Percentiles rank a stretch among this genome's conserved stretches.
Evolutionary conservation across 2,797 vertebrate species (phyloP).

Genomic region (Periparus ater): DNA sequence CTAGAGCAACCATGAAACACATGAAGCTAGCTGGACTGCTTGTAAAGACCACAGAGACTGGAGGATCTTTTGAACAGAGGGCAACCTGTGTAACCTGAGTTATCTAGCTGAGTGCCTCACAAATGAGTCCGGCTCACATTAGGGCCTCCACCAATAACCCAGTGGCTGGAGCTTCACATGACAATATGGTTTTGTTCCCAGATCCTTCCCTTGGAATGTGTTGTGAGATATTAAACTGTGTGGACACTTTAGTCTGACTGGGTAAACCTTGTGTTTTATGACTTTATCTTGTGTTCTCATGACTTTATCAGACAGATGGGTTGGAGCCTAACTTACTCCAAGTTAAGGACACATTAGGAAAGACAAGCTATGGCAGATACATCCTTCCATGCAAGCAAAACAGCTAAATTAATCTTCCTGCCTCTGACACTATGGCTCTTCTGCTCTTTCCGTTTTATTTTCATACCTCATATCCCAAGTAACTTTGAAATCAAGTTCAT

Average conservation of each 20-base stretch:
- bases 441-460: background rate
- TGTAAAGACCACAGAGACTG: background rate
- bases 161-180: background rate
- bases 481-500: background rate
- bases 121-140: background rate
- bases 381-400: background rate
- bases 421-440: background rate
- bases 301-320: background rate
- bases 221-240: background rate
- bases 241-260: background rate
- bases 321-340: background rate
- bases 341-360: accelerated
- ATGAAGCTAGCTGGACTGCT: too few relatives aligned
- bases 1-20: background rate
- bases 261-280: background rate
- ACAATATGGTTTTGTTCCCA: background rate
- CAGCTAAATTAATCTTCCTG: background rate
- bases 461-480: background rate
- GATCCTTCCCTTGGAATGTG: background rate
- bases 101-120: background rate
- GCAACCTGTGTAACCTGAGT: background rate
- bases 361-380: background rate
- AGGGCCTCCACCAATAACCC: background rate
- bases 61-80: background rate
- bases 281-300: background rate